Conservation (phyloP, 2,113 vertebrate species). For the Mystacornis crossleyi region DNA sequence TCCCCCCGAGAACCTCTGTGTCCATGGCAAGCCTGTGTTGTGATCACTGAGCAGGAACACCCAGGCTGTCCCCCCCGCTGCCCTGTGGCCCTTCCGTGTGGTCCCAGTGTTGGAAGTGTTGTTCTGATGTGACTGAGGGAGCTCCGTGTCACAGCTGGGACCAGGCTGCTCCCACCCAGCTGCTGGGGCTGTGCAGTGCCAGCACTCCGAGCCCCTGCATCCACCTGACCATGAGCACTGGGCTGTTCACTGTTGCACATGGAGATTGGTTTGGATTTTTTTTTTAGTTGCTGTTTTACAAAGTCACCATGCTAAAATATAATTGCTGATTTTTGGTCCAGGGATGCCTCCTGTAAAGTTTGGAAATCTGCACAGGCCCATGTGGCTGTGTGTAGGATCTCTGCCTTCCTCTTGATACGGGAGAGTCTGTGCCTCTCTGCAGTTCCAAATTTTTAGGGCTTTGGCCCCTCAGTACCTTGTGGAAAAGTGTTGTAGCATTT, state of each 20-base stretch:
- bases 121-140: neutral
- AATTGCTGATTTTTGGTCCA: neutral
- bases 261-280: neutral
- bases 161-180: neutral
- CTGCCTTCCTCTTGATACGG: neutral
- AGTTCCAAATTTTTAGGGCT: neutral
- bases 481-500: neutral
- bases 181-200: neutral
- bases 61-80: neutral
- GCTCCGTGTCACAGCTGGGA: accelerated
- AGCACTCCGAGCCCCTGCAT: neutral
- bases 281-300: neutral
- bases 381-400: neutral
- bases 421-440: neutral
- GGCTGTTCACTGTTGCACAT: neutral
- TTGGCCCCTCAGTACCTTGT: neutral
- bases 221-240: accelerated
- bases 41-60: neutral
- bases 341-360: neutral
- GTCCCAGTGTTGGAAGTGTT: neutral
- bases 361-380: neutral
- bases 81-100: neutral
- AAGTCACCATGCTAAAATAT: neutral
- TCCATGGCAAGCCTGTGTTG: neutral
- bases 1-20: neutral